Base-by-base conservation (phyloP, 2,113 vertebrate species). In the Uria aalge region DNA sequence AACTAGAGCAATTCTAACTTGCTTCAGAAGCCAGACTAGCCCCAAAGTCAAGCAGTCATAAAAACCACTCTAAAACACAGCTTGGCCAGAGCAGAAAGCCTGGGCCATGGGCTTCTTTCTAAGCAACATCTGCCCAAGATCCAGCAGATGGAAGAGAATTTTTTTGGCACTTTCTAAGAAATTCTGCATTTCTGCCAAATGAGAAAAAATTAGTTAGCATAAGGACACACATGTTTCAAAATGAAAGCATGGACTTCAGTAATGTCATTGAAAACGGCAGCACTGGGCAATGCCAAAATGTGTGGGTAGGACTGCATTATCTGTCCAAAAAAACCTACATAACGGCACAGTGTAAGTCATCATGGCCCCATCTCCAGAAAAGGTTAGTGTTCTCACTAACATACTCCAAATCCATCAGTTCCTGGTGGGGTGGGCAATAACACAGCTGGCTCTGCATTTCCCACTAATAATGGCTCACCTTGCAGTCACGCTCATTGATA, bases 401-500 rank as follows among this genome's bases (percentile, higher is more conserved):
- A 0, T 32, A 30, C 27, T 19, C n/a, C 53, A 52, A 53, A 41
- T 9, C 17, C 50, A 48, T 16, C 23, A 21, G 38, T 7, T 48
- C n/a, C 40, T 34, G 27, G 27, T 24, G 29, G 27, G 20, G 45
- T 6, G 27, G 64, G 27, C 72, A 72, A 26, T 18, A 34, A 26
- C 0, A 0, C 66, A 43, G 45, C 41, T 24, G 27, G 13, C n/a
- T n/a, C 71, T 27, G 63, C 56, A 15, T 7, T 45, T 66, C 76
- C 64, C 8, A 6, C 27, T 11, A 6, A 1, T 22, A 79, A 53
- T 2, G 2, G 8, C 38, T 62, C 24, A 20, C 8, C 15, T 22
- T 43, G 53, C 47, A 41, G 23, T 23, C 55, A n/a, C 1, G 0
- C 36, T 32, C 5, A 0, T 2, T 12, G 8, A 24, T 16, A 7